Conservation (phyloP, 2,797 vertebrate species). For the Fistularia commersonii region DNA sequence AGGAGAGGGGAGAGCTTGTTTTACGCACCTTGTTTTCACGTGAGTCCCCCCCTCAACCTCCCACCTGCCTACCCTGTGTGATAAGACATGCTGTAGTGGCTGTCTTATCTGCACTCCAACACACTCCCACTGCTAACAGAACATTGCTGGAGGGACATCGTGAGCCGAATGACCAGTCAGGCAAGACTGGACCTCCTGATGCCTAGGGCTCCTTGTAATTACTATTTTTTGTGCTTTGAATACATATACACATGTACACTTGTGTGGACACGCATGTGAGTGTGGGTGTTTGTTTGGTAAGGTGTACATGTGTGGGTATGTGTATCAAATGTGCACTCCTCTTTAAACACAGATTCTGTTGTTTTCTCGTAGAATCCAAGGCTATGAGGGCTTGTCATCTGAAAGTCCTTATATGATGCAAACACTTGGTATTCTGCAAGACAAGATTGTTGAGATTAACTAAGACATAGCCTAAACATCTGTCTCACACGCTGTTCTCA, state of each 20-base stretch:
- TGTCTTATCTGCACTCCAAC: conserved; percentile 87
- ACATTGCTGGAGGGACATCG: conserved; percentile 75
- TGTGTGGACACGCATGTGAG: too few relatives aligned
- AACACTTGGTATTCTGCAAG: too few relatives aligned
- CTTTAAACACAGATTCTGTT: background rate
- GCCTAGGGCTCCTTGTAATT: conserved; percentile 55
- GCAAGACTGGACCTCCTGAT: conserved; percentile 42
- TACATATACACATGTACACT: conserved; percentile 29
- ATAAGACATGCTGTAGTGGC: conserved; percentile 74
- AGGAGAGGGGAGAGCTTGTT: conserved; percentile 49
- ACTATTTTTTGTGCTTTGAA: conserved; percentile 35
- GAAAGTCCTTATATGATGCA: conserved; percentile 2
- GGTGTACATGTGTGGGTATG: too few relatives aligned
- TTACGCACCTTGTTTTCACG: conserved; percentile 48
- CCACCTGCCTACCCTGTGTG: conserved; percentile 28
- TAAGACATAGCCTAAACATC: too few relatives aligned
- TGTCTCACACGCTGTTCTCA: too few relatives aligned
- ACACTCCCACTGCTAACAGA: conserved; percentile 86
- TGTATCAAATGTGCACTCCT: too few relatives aligned
- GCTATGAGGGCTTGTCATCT: conserved; percentile 8
- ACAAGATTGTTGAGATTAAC: too few relatives aligned
- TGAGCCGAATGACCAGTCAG: conserved; percentile 81
- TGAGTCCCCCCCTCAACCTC: conserved; percentile 19
- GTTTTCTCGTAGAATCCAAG: conserved; percentile 10
- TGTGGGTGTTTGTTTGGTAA: too few relatives aligned